Base-by-base conservation (phyloP, 2,113 vertebrate genomes). In the Synodontis membranacea region DNA sequence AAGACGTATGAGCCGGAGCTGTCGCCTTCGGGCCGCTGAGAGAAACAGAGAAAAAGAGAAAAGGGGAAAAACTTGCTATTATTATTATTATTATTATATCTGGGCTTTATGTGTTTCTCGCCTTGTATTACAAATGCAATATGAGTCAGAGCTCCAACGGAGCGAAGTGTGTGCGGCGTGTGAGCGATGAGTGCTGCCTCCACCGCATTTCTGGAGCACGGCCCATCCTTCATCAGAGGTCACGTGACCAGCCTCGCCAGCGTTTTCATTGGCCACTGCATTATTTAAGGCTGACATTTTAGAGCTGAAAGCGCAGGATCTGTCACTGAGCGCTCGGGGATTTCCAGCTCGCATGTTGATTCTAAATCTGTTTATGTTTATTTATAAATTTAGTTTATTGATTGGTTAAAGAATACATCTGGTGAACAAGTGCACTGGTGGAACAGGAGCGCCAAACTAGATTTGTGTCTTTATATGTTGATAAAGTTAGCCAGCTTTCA, bases 41-140 rank as follows among this genome's bases (percentile, higher is more conserved):
- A 86, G 70, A 44, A 81, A 48, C 72, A 15, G 34, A 25, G 50
- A 52, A 50, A 50, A 79, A 80, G 50, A 2, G 50, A n/a, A 48
- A 76, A n/a, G 17, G 74, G 23, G 37, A 19, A 66, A 66, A 66
- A 37, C 19, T 42, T 14, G 39, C 44, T 74, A 44, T 56, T 80
- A 54, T 80, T 54, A 25, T 80, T 28, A 82, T 87, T 75, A 34
- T 88, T 86, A 89, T 90, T 82, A 86, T 90, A 85, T 86, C 78
- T 85, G 62, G 68, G 80, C 56, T 60, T 87, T 54, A 75, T 76
- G 72, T 62, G 76, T 64, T 72, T 84, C 83, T 86, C 60, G 37
- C 56, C 68, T 74, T 42, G 31, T 44, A 56, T 91, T 85, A 88
- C 84, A 79, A 85, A 90, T 85, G 82, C 83, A 66, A 78, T 82